Percentiles rank a stretch among this genome's conserved stretches.
Evolutionary conservation across 92 coral and sea anemone species (phyloP).

Genomic region (Hydrozoanthus gracilis): DNA sequence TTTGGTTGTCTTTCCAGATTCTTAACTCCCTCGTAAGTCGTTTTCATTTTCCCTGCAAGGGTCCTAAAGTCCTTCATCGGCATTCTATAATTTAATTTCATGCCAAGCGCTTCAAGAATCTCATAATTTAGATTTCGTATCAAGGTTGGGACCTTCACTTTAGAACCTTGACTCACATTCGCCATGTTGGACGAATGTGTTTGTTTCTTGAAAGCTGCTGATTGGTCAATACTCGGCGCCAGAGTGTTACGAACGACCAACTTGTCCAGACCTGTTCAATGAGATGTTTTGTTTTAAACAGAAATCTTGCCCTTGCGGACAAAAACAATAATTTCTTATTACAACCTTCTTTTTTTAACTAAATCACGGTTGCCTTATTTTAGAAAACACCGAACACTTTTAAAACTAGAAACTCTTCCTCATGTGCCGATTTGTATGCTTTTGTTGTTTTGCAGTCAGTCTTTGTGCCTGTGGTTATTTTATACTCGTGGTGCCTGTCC

Average conservation of each 20-base stretch:
- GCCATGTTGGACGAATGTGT: conserved; percentile 42
- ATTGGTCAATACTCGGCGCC: conserved; percentile 4
- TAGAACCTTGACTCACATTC: background rate
- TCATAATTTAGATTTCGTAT: conserved; percentile 68
- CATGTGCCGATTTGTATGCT: too few species aligned
- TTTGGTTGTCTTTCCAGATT: conserved; percentile 79
- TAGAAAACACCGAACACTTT: too few species aligned
- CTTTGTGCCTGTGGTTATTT: background rate
- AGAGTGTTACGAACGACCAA: background rate
- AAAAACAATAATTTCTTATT: too few species aligned
- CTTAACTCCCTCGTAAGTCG: conserved; percentile 68
- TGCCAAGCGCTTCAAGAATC: conserved; percentile 75
- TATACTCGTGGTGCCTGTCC: background rate
- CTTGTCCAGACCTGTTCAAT: conserved; percentile 29
- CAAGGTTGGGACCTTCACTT: conserved; percentile 56
- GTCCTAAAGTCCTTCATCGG: conserved; percentile 81
- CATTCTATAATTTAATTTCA: conserved; percentile 89
- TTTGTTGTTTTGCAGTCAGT: background rate
- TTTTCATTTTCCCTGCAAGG: conserved; percentile 84
- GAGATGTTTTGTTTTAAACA: background rate
- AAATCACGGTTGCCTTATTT: too few species aligned
- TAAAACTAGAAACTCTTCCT: too few species aligned
- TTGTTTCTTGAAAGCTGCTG: background rate
- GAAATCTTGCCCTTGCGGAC: too few species aligned
- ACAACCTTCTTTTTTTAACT: too few species aligned